Evolutionary conservation across 2,888 invertebrate species (phyloP).

Genomic region (Tenthredo amoena): DNA sequence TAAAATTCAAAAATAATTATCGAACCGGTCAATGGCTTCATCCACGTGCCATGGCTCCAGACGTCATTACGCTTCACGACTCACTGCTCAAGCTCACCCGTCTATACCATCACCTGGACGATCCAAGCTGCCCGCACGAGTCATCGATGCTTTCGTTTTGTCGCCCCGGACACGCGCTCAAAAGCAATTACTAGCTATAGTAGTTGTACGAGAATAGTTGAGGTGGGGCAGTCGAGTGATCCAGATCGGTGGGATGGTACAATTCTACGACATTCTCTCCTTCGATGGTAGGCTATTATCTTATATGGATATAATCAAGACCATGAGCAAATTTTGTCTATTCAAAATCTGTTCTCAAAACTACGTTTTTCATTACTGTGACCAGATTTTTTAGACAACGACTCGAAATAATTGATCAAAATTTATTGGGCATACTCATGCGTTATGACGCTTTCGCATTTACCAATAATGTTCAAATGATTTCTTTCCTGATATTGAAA

Average conservation of each 20-base stretch:
- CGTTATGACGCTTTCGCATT: neutral
- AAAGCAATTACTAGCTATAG: neutral
- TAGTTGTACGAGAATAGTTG: neutral
- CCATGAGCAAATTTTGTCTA: neutral
- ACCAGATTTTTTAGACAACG: neutral
- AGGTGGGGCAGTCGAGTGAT: neutral
- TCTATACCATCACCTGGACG: conserved; percentile 20
- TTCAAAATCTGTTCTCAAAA: neutral
- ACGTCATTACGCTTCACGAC: conserved; percentile 27
- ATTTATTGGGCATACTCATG: neutral
- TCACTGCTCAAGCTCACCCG: conserved; percentile 12
- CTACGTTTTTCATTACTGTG: neutral
- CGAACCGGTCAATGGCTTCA: conserved; percentile 45
- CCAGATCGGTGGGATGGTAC: neutral
- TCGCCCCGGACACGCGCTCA: neutral
- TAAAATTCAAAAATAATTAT: neutral
- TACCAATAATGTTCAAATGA: neutral
- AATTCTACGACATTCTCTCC: neutral
- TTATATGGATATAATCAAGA: neutral
- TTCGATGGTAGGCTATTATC: neutral
- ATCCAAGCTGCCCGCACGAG: conserved; percentile 21
- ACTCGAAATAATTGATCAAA: neutral
- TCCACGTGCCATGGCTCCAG: conserved; percentile 23
- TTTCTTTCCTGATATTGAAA: neutral
- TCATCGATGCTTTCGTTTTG: conserved; percentile 30